These are phyloP conservation scores for Steinernema carpocapsae DNA, from an alignment of 2,888 invertebrate genomes.

Conservation along the genomic window DNA sequence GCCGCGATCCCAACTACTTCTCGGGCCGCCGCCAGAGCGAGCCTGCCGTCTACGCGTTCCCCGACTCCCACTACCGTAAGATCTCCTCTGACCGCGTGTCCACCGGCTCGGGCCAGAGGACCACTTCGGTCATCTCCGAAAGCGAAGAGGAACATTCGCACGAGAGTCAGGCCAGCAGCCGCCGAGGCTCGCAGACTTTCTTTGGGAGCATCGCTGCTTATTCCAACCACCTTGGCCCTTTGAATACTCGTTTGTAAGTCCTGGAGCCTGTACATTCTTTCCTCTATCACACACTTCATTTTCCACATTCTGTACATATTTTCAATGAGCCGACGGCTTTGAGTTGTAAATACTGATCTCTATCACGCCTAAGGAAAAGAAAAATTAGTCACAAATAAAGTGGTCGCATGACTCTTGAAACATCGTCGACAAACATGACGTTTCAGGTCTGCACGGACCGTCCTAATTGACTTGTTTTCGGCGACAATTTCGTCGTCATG, in stretches of 20 bases:
- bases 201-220: conserved; percentile 19
- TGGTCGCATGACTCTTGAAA: too few relatives aligned
- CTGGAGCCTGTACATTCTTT: neutral
- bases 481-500: too few relatives aligned
- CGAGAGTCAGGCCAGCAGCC: neutral
- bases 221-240: neutral
- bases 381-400: too few relatives aligned
- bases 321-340: neutral
- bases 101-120: neutral
- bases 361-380: too few relatives aligned
- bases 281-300: neutral
- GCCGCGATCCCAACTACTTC: neutral
- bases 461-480: too few relatives aligned
- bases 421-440: too few relatives aligned
- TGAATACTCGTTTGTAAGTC: neutral
- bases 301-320: conserved; percentile 14
- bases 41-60: conserved; percentile 8
- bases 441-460: too few relatives aligned
- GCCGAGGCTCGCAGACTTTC: conserved; percentile 6
- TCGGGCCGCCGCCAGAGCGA: neutral
- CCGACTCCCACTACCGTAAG: neutral
- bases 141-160: neutral
- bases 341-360: neutral
- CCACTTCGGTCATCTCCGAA: neutral
- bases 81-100: neutral